A percentile compares a stretch with the other conserved stretches of the same genome.
phyloP scores from a whole-genome alignment of 2,888 invertebrate genomes.

The Onchidella celtica region DNA sequence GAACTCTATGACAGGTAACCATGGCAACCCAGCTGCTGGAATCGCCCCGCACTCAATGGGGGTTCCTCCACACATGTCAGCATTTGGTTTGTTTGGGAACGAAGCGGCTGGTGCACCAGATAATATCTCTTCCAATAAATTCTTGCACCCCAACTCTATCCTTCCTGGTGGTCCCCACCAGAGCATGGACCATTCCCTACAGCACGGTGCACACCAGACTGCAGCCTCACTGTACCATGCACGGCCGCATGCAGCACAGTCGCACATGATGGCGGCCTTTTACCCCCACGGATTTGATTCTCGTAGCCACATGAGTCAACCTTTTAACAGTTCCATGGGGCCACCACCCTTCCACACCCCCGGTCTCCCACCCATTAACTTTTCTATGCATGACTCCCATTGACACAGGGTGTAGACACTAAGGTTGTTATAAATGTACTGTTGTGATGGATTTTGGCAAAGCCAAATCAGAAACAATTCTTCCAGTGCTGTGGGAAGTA shows the following conservation, averaged over 20 bases:
- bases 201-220: slow-evolving; percentile 45
- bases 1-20: slow-evolving; percentile 49
- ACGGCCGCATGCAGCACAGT: slow-evolving; percentile 43
- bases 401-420: too few relatives aligned
- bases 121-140: slow-evolving; percentile 48
- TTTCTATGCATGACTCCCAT: slow-evolving; percentile 50
- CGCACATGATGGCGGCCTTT: slow-evolving; percentile 49
- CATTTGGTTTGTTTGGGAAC: slow-evolving; percentile 48
- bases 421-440: too few relatives aligned
- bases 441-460: too few relatives aligned
- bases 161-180: slow-evolving; percentile 40
- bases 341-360: slow-evolving; percentile 46
- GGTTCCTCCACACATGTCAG: slow-evolving; percentile 46
- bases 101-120: slow-evolving; percentile 31
- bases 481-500: too few relatives aligned
- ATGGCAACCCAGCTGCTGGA: slow-evolving; percentile 31
- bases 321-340: slow-evolving; percentile 40
- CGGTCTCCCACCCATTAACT: slow-evolving; percentile 48
- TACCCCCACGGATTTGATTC: slow-evolving; percentile 49
- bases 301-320: slow-evolving; percentile 45
- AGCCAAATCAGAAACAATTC: too few relatives aligned
- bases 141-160: slow-evolving; percentile 45
- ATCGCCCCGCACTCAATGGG: slow-evolving; percentile 47
- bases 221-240: slow-evolving; percentile 43
- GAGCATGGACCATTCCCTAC: slow-evolving; percentile 48